Base-by-base conservation (phyloP, 2,888 invertebrate genomes). In the Palloptera scutellata region DNA sequence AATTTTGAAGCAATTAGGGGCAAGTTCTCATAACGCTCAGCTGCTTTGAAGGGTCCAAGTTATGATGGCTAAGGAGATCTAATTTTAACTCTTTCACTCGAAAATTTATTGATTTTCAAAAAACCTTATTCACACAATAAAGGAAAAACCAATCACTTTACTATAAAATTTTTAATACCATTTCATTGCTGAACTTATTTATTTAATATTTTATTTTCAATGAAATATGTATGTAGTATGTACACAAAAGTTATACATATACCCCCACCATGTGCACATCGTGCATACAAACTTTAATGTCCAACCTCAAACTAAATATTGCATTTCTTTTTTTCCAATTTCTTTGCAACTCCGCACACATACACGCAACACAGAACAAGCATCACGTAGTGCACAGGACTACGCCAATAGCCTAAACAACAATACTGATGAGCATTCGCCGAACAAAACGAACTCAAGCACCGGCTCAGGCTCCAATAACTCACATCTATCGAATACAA, bases 351-450 rank as follows among this genome's bases (percentile, higher is more conserved):
- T 3, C 51, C 40, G 30, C 30, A 15, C 41, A 58, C 41, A 10
- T 30, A 52, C 48, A 20, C 48, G 43, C 40, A 20, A 51, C 40
- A 20, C 64, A 81, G 81, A 81, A 60, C 81, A 82, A 80, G 77
- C 70, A 62, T 72, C 81, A 68, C 80, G 81, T 71, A 71, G 70
- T 60, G 80, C 77, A 55, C 78, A 77, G 71, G 81, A 81, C 20
- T 81, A 82, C 57, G 73, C 78, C 63, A 79, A 74, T 48, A 73
- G 68, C 65, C 72, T 69, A 53, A 75, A 69, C 68, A 73, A 76
- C 68, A 81, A 78, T 63, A 74, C 76, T 41, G 82, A 81, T 43
- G 80, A 80, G 66, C 81, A 81, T 55, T 80, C 83, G 57, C 82
- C 82, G 4, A 79, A 74, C 60, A 81, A 81, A 72, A 73, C 72